These are phyloP conservation scores for Pelobates fuscus DNA, from an alignment of 2,113 vertebrate genomes.

Conservation along the genomic window DNA sequence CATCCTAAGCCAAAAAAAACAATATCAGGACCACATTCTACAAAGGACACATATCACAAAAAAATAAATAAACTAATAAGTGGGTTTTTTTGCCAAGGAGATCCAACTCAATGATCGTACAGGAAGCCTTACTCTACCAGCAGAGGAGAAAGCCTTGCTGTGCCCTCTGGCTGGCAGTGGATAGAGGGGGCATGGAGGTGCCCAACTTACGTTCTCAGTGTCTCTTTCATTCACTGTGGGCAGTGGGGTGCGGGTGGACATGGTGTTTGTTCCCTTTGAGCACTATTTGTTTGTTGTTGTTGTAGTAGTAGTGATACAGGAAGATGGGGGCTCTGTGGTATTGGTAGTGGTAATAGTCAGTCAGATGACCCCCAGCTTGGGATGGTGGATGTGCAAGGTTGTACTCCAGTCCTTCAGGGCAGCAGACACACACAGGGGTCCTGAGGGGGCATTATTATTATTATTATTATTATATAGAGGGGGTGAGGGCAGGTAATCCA, in stretches of 20 bases:
- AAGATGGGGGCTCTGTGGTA: constrained; percentile 28
- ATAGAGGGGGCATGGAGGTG: no score
- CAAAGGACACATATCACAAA: no score
- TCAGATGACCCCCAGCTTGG: not conserved
- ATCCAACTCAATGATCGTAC: no score
- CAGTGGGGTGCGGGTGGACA: constrained; percentile 92
- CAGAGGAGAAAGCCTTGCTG: no score
- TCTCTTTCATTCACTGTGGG: constrained; percentile 93
- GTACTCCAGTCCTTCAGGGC: constrained; percentile 11
- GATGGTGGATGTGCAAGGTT: not conserved
- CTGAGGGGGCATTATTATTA: constrained; percentile 22
- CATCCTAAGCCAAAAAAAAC: no score
- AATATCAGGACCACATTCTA: no score
- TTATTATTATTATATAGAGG: no score
- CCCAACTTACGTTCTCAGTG: constrained; percentile 92
- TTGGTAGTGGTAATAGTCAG: constrained; percentile 55
- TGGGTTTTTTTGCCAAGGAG: no score
- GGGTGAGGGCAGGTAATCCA: not conserved
- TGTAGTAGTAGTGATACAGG: constrained; percentile 33
- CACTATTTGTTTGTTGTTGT: constrained; percentile 1
- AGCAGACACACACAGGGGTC: not conserved
- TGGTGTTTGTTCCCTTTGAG: constrained; percentile 64
- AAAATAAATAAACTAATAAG: no score
- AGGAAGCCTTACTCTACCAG: no score
- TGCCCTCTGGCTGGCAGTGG: no score